A percentile compares a stretch with the other conserved stretches of the same genome.
phyloP scores from a whole-genome alignment of 2,797 vertebrate species.

The Alauda arvensis region DNA sequence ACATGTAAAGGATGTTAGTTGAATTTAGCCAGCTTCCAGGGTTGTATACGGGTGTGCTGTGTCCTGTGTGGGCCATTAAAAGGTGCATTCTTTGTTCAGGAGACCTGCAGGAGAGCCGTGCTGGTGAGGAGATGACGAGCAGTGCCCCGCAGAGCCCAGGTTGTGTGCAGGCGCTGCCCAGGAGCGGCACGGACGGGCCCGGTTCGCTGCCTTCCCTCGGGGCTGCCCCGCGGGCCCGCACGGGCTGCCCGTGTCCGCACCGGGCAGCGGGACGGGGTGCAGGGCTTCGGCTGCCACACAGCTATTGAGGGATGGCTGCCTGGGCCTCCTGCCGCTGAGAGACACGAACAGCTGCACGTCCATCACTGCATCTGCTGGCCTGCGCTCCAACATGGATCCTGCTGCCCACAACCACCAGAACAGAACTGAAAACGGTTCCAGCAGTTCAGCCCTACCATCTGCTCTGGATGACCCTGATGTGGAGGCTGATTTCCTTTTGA shows the following conservation, averaged over 20 bases:
- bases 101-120: not conserved
- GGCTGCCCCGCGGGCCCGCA: slow-evolving; percentile 79
- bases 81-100: slow-evolving; percentile 53
- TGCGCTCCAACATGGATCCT: not conserved
- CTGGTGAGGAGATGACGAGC: slow-evolving; percentile 67
- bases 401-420: slow-evolving; percentile 46
- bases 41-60: not conserved
- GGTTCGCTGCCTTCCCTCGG: slow-evolving; percentile 80
- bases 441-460: not conserved
- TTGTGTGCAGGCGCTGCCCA: slow-evolving; percentile 32
- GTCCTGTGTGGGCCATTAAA: slow-evolving; percentile 3
- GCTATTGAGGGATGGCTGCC: slow-evolving; percentile 84
- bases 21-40: not conserved
- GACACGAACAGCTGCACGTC: slow-evolving; percentile 85
- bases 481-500: slow-evolving; percentile 78
- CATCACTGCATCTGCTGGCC: slow-evolving; percentile 70
- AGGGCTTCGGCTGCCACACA: slow-evolving; percentile 85
- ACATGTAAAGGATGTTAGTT: not conserved
- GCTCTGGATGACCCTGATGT: slow-evolving; percentile 50
- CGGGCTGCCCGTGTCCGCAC: slow-evolving; percentile 89
- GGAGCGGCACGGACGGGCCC: slow-evolving; percentile 73
- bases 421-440: slow-evolving; percentile 46
- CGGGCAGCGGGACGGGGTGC: slow-evolving; percentile 82
- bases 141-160: slow-evolving; percentile 37
- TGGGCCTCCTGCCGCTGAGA: slow-evolving; percentile 82